Conservation (phyloP, 2,888 invertebrate genomes). For the Andrena fulva region DNA sequence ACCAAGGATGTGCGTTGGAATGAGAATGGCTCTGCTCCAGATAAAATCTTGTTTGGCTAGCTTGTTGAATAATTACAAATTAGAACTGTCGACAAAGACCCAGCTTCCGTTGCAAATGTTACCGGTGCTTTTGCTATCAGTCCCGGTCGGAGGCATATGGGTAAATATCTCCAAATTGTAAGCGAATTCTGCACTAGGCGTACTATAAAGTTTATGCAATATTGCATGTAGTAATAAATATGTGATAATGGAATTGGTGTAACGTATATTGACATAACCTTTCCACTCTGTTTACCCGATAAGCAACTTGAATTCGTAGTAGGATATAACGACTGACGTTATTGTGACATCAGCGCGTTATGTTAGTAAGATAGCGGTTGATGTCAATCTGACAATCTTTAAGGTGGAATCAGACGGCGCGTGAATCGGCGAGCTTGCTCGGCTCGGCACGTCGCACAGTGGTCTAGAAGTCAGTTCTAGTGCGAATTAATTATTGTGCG, state of each 20-base stretch:
- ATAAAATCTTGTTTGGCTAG: conserved; percentile 68
- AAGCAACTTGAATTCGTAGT: background rate
- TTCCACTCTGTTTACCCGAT: background rate
- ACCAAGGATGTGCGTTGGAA: conserved; percentile 77
- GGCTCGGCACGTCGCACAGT: too few species aligned
- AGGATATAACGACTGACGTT: too few species aligned
- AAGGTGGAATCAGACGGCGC: too few species aligned
- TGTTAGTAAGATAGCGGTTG: background rate
- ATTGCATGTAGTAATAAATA: too few species aligned
- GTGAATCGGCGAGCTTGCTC: too few species aligned
- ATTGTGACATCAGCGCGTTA: background rate
- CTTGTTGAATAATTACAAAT: conserved; percentile 63
- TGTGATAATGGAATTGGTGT: too few species aligned
- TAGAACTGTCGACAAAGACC: conserved; percentile 71
- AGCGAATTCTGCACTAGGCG: background rate
- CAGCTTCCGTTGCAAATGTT: conserved; percentile 62
- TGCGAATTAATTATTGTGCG: too few species aligned
- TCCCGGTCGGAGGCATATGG: conserved; percentile 68
- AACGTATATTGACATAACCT: background rate
- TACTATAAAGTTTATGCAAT: too few species aligned
- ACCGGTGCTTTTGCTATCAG: background rate
- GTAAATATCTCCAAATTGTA: conserved; percentile 43
- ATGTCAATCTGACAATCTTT: background rate
- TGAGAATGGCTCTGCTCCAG: conserved; percentile 72
- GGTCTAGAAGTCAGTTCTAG: too few species aligned